Base-by-base conservation (phyloP, 2,888 invertebrate species). In the Dorcus parallelipipedus region DNA sequence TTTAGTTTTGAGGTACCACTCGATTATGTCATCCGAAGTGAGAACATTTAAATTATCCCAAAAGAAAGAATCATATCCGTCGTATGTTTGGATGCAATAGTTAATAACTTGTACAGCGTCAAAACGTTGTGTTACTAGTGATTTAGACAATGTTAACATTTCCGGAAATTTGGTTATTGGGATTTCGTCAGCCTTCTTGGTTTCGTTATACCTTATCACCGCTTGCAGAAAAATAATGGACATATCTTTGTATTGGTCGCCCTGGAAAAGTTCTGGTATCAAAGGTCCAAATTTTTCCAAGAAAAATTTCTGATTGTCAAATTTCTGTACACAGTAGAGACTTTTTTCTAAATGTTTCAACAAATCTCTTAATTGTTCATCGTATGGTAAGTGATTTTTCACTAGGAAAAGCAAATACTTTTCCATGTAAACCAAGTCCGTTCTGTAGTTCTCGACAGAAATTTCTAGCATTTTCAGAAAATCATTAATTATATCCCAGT, bases 351-450 rank as follows among this genome's bases (percentile, higher is more conserved):
- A 14, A 9, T 54, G 17, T 49, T 54, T 23, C 14, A 49, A 42
- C 14, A 43, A 17, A 38, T 42, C 17, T 33, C 33, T 40, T 41
- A 40, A 9, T 52, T 17, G 20, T 9, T 40, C 58, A 48, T 52
- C 33, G 39, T 42, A 10, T 20, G 9, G 8, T 2, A 9, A 17
- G 38, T 26, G 14, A 49, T 10, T n/a, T 42, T 17, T 17, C n/a
- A 20, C 20, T 49, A 53, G 48, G 38, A 10, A 10, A n/a, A 26
- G 8, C 33, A 40, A 53, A 48, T 52, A 14, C 49, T 58, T 53
- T 52, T 53, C n/a, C 52, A 49, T 6, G 48, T 14, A 41, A 42
- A 49, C 23, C 20, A 39, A 38, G 10, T 10, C 52, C 9, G 45
- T 56, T 58, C 23, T 17, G 9, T 9, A 20, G 45, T 4, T 20